Percentiles rank a stretch among this genome's conserved stretches.
Evolutionary conservation across 2,888 invertebrate species (phyloP).

Genomic region (Ectemnius cavifrons): DNA sequence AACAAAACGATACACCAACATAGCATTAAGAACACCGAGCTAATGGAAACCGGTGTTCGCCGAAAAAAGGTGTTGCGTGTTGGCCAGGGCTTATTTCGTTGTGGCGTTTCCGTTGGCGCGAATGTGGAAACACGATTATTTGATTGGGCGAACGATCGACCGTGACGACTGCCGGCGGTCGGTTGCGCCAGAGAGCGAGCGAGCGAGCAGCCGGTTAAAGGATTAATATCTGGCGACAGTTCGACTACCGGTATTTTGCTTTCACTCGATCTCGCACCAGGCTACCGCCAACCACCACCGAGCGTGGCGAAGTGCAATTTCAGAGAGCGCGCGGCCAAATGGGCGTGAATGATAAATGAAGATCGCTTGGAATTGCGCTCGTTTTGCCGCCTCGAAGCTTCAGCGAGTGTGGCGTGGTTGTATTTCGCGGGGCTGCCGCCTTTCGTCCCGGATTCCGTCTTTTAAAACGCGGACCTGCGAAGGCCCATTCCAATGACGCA

Average conservation of each 20-base stretch:
- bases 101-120: not conserved
- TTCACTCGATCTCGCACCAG: constrained; percentile 38
- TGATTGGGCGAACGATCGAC: not conserved
- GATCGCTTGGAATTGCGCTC: not conserved
- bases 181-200: constrained; percentile 20
- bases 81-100: too few species aligned
- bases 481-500: too few species aligned
- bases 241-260: constrained; percentile 44
- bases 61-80: too few species aligned
- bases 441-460: too few species aligned
- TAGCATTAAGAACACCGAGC: too few species aligned
- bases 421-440: too few species aligned
- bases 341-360: constrained; percentile 39
- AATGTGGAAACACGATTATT: not conserved
- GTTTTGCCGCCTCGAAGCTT: not conserved
- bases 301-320: constrained; percentile 33
- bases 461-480: too few species aligned
- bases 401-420: too few species aligned
- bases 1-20: too few species aligned
- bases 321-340: constrained; percentile 24
- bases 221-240: constrained; percentile 43
- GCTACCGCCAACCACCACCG: constrained; percentile 6
- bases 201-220: constrained; percentile 29
- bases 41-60: too few species aligned
- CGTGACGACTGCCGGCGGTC: not conserved